Evolutionary conservation across 2,113 vertebrate species (phyloP).

Genomic region (Rhinopomastus cyanomelas): DNA sequence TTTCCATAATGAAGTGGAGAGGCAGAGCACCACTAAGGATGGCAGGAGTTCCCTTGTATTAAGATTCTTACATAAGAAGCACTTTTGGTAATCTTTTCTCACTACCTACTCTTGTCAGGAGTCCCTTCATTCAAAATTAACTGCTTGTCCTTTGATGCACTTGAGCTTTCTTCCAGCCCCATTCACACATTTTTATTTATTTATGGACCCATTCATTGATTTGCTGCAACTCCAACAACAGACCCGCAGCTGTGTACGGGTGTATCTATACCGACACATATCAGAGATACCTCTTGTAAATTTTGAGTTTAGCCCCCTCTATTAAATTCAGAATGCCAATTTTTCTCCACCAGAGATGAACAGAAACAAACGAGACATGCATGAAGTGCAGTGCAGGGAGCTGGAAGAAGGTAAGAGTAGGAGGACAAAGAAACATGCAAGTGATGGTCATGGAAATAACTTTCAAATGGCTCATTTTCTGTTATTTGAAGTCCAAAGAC

Average conservation of each 20-base stretch:
- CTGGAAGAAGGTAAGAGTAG: neutral
- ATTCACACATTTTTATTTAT: slow-evolving; percentile 6
- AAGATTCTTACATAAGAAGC: neutral
- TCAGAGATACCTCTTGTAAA: neutral
- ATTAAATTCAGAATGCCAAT: neutral
- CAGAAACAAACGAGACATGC: neutral
- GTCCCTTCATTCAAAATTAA: neutral
- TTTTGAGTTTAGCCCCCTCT: neutral
- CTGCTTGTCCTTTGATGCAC: neutral
- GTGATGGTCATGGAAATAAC: neutral
- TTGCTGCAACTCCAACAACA: neutral
- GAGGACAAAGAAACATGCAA: neutral
- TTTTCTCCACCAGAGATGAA: neutral
- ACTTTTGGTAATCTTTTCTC: neutral
- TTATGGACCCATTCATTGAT: neutral
- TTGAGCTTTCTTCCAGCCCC: neutral
- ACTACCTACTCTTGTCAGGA: neutral
- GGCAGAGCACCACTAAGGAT: neutral
- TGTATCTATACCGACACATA: neutral
- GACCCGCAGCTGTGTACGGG: neutral
- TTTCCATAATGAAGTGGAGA: slow-evolving; percentile 11
- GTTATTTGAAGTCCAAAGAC: neutral
- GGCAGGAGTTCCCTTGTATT: neutral
- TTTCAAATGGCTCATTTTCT: neutral
- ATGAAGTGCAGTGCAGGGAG: neutral